Evolutionary conservation across 2,113 vertebrate species (phyloP), one percentile per base, ranked within the genome.

Genomic region (Chaetodon auriga): DNA sequence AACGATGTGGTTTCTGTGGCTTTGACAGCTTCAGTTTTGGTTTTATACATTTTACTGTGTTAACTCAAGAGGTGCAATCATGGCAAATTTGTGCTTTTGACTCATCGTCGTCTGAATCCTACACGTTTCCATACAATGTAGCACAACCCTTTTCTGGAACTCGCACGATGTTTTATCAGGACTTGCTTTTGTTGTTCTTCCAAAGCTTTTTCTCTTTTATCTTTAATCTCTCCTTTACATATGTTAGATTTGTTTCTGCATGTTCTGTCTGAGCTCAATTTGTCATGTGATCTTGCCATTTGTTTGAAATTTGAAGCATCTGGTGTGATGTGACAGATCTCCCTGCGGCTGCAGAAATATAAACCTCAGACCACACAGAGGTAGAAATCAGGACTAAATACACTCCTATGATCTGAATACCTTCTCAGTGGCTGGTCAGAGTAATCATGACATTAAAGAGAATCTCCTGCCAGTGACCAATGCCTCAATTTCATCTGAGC

Each of bases 391-490:
- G 68, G 48, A 64, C 55, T 10, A 64, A 76, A 38, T 2, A 15
- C 13, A 18, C 16, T 55, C 12, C 45, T 61, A 15, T 0, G 16
- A 71, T 63, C 35, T 70, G 35, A 66, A 53, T 16, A 65, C 19
- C 30, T 14, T 71, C 49, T 72, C 69, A 30, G 58, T 16, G 61
- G 15, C 30, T 68, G 48, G 43, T 63, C 62, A 21, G 49, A 53
- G 58, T 78, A 43, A 75, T 68, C 60, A 83, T 45, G 57, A 35
- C 51, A 49, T 66, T 80, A 10, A 19, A 55, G 63, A 57, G 15
- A 46, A 41, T 61, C 65, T 25, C 46, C 69, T 54, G 68, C 57
- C 41, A 10, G 62, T 25, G 72, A 68, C 15, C 51, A 71, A 61
- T 19, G 2, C 53, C 16, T 72, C 54, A 51, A 54, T 77, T 69